Evolutionary conservation across 1,140 invertebrate genomes (phyloP).

Genomic region (Thaumatotibia leucotreta): DNA sequence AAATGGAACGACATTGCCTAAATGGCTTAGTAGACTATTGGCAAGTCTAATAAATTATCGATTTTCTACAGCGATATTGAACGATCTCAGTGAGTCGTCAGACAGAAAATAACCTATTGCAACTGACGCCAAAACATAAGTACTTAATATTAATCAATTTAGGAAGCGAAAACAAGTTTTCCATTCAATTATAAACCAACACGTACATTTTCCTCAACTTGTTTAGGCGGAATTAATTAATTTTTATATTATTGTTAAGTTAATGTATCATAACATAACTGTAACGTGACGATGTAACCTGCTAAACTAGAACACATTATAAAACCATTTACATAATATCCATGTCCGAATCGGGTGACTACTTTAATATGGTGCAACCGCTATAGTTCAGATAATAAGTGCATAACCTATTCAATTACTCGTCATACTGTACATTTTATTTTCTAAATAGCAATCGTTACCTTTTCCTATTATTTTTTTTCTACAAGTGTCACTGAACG

Average conservation of each 20-base stretch:
- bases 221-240: background rate
- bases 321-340: constrained; percentile 16
- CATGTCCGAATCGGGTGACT: constrained; percentile 28
- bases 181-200: background rate
- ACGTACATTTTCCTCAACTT: background rate
- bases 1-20: too few species aligned
- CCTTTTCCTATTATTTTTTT: too few species aligned
- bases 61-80: too few species aligned
- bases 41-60: too few species aligned
- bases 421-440: constrained; percentile 5
- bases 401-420: too few species aligned
- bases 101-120: background rate
- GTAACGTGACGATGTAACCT: background rate
- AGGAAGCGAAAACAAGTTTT: background rate
- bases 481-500: too few species aligned
- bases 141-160: too few species aligned
- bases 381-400: constrained; percentile 16
- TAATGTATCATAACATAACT: background rate
- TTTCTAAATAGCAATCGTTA: background rate
- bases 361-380: constrained; percentile 25
- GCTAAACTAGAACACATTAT: constrained; percentile 11
- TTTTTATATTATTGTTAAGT: background rate
- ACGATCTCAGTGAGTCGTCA: too few species aligned
- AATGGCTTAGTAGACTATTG: too few species aligned
- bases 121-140: background rate